A percentile compares a stretch with the other conserved stretches of the same genome.
These are phyloP conservation scores for Pituophis catenifer DNA, from an alignment of 2,113 vertebrate species.

Conservation along the genomic window DNA sequence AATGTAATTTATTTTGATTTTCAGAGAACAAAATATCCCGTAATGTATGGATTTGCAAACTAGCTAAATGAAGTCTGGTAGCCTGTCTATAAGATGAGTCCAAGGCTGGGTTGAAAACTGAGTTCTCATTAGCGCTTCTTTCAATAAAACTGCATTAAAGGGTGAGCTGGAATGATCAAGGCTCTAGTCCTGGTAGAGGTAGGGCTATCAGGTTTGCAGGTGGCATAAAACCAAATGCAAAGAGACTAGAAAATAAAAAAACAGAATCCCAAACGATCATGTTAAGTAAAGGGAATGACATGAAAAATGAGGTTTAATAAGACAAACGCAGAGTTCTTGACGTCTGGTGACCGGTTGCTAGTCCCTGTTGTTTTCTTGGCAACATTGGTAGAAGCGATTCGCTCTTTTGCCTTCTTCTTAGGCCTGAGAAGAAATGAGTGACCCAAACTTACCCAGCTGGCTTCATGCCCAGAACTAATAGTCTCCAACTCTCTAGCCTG, in stretches of 20 bases:
- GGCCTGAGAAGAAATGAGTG: background rate
- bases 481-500: background rate
- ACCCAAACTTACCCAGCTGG: background rate
- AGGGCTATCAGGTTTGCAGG: background rate
- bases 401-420: background rate
- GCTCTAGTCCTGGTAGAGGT: background rate
- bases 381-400: background rate
- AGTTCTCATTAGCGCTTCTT: background rate
- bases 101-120: background rate
- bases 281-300: background rate
- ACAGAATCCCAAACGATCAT: background rate
- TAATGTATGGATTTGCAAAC: background rate
- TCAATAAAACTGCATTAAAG: background rate
- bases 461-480: background rate
- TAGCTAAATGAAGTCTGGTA: background rate
- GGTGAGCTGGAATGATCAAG: background rate
- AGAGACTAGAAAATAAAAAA: background rate
- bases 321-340: background rate
- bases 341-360: background rate
- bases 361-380: background rate
- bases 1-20: background rate
- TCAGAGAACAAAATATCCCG: background rate
- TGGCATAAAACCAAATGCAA: background rate
- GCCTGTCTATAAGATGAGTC: background rate
- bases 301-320: background rate